Conservation (phyloP, 2,797 vertebrate genomes). For the Takifugu rubripes region DNA sequence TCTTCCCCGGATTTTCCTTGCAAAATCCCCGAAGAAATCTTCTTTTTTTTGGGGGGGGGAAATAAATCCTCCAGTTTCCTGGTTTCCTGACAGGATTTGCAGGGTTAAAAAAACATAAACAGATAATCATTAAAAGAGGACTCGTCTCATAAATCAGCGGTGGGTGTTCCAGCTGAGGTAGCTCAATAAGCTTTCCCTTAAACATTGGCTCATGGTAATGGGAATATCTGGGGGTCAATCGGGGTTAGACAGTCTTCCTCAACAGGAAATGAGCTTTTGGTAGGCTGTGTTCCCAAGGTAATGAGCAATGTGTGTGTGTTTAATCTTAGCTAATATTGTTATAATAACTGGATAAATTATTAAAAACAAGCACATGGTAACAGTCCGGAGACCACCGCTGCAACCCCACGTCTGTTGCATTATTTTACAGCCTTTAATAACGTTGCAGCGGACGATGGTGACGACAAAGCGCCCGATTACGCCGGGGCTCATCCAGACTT, state of each 20-base stretch:
- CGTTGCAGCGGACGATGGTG: not conserved
- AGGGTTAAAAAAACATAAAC: constrained; percentile 50
- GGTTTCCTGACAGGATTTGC: constrained; percentile 65
- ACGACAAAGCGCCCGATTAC: not conserved
- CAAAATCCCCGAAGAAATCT: constrained; percentile 31
- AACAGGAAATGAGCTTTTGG: constrained; percentile 85
- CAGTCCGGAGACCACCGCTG: constrained; percentile 70
- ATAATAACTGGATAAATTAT: constrained; percentile 85
- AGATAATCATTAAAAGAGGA: constrained; percentile 72
- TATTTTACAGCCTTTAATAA: constrained; percentile 32
- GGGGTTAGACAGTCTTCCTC: constrained; percentile 78
- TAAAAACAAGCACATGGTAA: constrained; percentile 81
- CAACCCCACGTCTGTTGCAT: constrained; percentile 42
- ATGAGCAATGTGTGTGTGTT: constrained; percentile 79
- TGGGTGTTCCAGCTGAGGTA: constrained; percentile 72
- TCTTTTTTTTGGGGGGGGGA: constrained; percentile 35
- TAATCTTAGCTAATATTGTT: constrained; percentile 86
- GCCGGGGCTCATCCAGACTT: not conserved
- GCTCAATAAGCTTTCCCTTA: constrained; percentile 77
- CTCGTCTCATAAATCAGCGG: constrained; percentile 69
- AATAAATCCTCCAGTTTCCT: constrained; percentile 57
- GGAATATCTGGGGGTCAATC: constrained; percentile 81
- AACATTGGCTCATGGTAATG: constrained; percentile 80
- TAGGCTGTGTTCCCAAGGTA: constrained; percentile 82
- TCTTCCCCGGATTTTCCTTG: constrained; percentile 29